phyloP scores from a whole-genome alignment of 1,140 invertebrate genomes.

The Bursaphelenchus mucronatus region DNA sequence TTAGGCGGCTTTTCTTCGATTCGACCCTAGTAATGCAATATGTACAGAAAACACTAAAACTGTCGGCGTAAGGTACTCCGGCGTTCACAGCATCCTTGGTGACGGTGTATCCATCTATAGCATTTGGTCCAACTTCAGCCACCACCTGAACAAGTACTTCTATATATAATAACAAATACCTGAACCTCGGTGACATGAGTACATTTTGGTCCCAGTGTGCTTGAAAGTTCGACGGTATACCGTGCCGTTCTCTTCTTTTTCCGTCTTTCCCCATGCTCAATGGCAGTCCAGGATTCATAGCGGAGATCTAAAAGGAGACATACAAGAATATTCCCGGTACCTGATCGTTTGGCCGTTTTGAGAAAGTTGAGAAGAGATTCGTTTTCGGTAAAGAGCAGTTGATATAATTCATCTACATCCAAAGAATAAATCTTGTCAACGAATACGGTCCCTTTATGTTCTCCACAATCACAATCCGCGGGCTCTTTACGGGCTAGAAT shows the following conservation, averaged over 20 bases:
- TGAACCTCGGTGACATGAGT: too few relatives aligned
- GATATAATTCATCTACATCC: not conserved
- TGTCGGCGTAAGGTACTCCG: conserved; percentile 15
- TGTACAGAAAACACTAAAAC: conserved; percentile 5
- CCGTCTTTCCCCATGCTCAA: not conserved
- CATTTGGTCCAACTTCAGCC: conserved; percentile 5
- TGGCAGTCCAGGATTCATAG: conserved; percentile 7
- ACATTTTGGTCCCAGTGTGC: conserved; percentile 15
- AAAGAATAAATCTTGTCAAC: conserved; percentile 7
- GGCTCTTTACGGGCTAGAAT: conserved; percentile 3
- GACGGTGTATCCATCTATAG: conserved; percentile 7
- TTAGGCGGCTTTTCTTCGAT: conserved; percentile 1
- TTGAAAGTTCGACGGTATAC: conserved; percentile 15
- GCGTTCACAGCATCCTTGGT: conserved; percentile 7
- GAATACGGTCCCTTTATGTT: conserved; percentile 6
- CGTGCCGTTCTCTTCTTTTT: conserved; percentile 11
- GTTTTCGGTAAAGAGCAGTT: conserved; percentile 15
- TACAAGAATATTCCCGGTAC: not conserved
- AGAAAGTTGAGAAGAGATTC: conserved; percentile 6
- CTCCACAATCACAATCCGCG: conserved; percentile 15
- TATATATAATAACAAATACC: too few relatives aligned
- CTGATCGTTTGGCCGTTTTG: conserved; percentile 2
- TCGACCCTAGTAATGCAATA: conserved; percentile 16
- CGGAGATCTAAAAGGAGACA: not conserved
- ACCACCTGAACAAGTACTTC: too few relatives aligned